These are phyloP conservation scores for Hypsibius dujardini DNA, from an alignment of 1,140 invertebrate species.

Conservation along the genomic window DNA sequence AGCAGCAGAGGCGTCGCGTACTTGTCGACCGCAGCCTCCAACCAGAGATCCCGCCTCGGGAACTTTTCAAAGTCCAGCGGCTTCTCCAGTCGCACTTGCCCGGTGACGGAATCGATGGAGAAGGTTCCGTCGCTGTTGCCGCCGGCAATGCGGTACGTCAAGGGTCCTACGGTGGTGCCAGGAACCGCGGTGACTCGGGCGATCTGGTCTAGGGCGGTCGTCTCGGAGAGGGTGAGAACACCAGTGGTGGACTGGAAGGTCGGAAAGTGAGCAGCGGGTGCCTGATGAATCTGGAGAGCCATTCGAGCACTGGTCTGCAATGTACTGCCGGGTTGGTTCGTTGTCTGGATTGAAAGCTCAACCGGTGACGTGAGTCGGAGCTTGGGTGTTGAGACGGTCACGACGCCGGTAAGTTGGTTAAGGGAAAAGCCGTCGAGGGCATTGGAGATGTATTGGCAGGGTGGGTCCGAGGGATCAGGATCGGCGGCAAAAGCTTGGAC, in stretches of 20 bases:
- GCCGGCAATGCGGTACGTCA: constrained; percentile 59
- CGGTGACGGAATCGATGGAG: constrained; percentile 54
- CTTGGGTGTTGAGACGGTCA: constrained; percentile 37
- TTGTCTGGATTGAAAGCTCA: too few relatives aligned
- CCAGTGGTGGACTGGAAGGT: constrained; percentile 42
- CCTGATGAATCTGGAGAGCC: constrained; percentile 40
- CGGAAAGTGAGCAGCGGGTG: constrained; percentile 53
- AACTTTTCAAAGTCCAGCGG: constrained; percentile 73
- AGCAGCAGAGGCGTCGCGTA: constrained; percentile 30
- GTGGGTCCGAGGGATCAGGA: constrained; percentile 40
- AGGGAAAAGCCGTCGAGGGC: constrained; percentile 32
- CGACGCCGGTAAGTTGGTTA: constrained; percentile 57
- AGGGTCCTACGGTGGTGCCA: constrained; percentile 31
- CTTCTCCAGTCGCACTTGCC: constrained; percentile 57
- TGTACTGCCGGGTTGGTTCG: too few relatives aligned
- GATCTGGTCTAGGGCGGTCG: constrained; percentile 39
- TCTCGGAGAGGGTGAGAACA: constrained; percentile 60
- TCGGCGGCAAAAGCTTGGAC: constrained; percentile 67
- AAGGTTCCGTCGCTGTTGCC: constrained; percentile 72
- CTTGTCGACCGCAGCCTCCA: constrained; percentile 48
- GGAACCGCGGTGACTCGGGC: constrained; percentile 42
- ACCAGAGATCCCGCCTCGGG: constrained; percentile 69
- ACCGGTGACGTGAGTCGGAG: too few relatives aligned
- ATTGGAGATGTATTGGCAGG: too few relatives aligned
- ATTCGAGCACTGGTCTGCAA: neutral